These are phyloP conservation scores for Petroica traversi DNA, from an alignment of 2,113 vertebrate species.

Conservation along the genomic window DNA sequence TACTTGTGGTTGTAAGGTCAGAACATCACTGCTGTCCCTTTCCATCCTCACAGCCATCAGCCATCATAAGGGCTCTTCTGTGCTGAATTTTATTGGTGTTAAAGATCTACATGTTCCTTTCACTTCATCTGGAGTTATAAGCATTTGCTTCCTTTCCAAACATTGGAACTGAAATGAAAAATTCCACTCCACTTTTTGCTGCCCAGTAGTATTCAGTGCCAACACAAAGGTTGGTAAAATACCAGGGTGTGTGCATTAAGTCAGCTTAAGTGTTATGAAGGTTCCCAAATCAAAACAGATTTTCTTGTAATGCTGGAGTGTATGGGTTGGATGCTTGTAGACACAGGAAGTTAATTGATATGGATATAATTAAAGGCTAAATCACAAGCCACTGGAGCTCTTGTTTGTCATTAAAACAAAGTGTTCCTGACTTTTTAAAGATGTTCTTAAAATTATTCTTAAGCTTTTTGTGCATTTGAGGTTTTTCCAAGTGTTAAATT, in stretches of 20 bases:
- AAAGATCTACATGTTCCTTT: not conserved
- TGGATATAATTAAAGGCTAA: not conserved
- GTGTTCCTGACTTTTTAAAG: not conserved
- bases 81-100: not conserved
- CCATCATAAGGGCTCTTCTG: not conserved
- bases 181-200: not conserved
- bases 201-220: not conserved
- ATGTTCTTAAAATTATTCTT: not conserved
- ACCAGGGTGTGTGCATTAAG: not conserved
- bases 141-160: not conserved
- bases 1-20: not conserved
- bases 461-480: not conserved
- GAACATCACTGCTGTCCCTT: not conserved
- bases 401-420: not conserved
- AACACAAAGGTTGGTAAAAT: constrained; percentile 22
- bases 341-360: not conserved
- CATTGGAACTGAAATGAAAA: not conserved
- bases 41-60: not conserved
- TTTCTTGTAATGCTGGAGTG: not conserved
- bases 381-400: not conserved
- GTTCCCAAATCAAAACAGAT: not conserved
- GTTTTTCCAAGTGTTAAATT: not conserved
- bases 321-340: not conserved
- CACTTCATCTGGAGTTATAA: not conserved
- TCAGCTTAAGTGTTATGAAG: not conserved